Conservation (phyloP, 1,140 invertebrate genomes). For the Orius insidiosus region DNA sequence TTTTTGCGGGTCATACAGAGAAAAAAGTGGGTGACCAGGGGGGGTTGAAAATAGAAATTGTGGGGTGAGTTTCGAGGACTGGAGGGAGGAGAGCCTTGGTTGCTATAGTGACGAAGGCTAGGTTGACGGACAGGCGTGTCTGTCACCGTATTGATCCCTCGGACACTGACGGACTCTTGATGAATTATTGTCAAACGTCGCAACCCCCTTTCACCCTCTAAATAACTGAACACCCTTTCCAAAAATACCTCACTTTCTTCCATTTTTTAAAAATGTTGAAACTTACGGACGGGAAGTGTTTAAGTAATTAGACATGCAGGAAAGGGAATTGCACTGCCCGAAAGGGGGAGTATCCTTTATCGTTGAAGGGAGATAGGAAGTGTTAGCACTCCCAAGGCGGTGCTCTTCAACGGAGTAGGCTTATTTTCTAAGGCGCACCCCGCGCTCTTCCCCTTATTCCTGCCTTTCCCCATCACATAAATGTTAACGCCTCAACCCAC, state of each 20-base stretch:
- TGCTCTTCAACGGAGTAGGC: not conserved
- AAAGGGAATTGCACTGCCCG: not conserved
- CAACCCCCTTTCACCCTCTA: too few species aligned
- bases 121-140: conserved; percentile 11
- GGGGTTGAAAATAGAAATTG: too few species aligned
- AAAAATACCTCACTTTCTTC: too few species aligned
- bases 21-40: too few species aligned
- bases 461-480: conserved; percentile 10
- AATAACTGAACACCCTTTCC: too few species aligned
- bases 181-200: conserved; percentile 10
- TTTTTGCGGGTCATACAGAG: too few species aligned
- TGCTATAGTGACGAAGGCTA: conserved; percentile 7
- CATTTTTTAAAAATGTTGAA: too few species aligned
- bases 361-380: conserved; percentile 3
- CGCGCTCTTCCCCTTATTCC: not conserved
- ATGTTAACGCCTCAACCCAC: conserved; percentile 14
- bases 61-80: too few species aligned
- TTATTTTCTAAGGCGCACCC: conserved; percentile 10
- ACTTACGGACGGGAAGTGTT: conserved; percentile 3
- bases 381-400: conserved; percentile 10
- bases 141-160: conserved; percentile 11
- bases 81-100: conserved; percentile 7
- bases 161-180: conserved; percentile 10
- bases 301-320: conserved; percentile 11
- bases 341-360: not conserved